Evolutionary conservation across 2,113 vertebrate species (phyloP).

Genomic region (Malurus alboscapulatus): DNA sequence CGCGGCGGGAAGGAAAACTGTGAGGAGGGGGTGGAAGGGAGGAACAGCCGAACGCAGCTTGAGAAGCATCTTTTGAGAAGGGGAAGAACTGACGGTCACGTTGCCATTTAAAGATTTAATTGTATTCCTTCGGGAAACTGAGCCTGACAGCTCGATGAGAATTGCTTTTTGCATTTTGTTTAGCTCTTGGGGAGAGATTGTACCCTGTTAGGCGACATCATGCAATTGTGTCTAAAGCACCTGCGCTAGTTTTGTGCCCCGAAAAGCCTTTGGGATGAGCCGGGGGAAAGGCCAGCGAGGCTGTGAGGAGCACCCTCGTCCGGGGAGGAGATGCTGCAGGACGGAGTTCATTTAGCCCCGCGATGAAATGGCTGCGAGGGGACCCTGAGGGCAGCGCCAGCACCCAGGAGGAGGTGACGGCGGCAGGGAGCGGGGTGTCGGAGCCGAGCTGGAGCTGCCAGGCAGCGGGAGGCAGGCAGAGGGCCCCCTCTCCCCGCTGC

Average conservation of each 20-base stretch:
- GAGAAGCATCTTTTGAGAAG: not conserved
- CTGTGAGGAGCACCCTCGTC: not conserved
- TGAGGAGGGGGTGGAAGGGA: not conserved
- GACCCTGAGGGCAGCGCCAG: not conserved
- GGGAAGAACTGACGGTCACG: not conserved
- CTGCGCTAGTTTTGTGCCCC: not conserved
- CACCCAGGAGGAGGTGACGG: fast-evolving
- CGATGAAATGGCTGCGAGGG: not conserved
- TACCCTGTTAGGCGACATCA: not conserved
- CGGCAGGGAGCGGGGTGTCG: not conserved
- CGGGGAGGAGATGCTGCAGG: not conserved
- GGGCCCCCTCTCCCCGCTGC: not conserved
- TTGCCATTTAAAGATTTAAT: constrained; percentile 5
- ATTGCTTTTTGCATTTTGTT: not conserved
- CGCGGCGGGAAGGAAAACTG: not conserved
- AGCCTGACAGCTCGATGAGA: not conserved
- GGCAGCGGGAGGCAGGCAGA: not conserved
- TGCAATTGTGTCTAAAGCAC: not conserved
- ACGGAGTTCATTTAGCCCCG: not conserved
- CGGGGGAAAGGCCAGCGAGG: not conserved
- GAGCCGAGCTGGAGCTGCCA: not conserved
- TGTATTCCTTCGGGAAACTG: not conserved
- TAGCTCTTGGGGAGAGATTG: not conserved
- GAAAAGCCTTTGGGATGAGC: not conserved
- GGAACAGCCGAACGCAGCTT: not conserved